These are phyloP conservation scores for Eclectus roratus DNA, from an alignment of 2,113 vertebrate species.

Conservation along the genomic window DNA sequence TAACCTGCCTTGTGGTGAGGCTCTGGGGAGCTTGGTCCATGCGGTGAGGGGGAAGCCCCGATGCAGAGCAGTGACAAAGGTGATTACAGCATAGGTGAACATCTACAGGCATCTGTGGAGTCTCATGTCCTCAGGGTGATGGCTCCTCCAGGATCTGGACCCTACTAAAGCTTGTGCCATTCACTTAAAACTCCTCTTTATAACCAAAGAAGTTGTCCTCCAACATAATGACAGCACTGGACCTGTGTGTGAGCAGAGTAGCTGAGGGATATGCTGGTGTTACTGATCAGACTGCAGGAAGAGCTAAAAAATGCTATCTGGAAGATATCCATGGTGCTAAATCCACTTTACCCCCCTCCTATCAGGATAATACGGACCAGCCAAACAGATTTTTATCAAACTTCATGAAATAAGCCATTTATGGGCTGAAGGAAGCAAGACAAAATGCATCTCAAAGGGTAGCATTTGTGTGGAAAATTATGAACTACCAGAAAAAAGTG, in stretches of 20 bases:
- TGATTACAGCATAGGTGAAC: background rate
- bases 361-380: background rate
- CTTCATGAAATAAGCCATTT: background rate
- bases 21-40: background rate
- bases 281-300: background rate
- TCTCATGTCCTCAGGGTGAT: background rate
- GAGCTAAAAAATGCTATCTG: background rate
- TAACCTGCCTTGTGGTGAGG: background rate
- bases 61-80: fast-evolving
- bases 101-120: fast-evolving
- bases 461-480: background rate
- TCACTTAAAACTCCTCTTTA: background rate
- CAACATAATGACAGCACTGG: background rate
- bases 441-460: background rate
- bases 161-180: background rate
- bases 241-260: background rate
- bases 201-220: background rate
- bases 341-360: background rate
- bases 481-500: background rate
- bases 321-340: background rate
- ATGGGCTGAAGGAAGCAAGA: background rate
- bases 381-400: background rate
- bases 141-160: background rate
- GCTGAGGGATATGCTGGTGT: background rate
- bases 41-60: background rate